Conservation (phyloP, 1,140 invertebrate species). For the Diachasmimorpha longicaudata region DNA sequence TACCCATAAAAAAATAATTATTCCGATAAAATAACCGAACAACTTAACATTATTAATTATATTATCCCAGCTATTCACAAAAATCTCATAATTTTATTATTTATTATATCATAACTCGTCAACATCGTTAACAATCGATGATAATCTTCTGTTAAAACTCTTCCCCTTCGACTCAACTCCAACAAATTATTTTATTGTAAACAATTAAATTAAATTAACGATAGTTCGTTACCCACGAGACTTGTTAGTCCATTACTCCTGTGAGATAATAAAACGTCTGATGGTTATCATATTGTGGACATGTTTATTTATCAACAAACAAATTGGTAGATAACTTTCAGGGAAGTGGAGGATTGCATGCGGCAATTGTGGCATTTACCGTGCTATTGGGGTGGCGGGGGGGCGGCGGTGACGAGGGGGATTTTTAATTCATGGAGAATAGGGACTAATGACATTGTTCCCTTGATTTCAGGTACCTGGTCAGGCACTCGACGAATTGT, state of each 20-base stretch:
- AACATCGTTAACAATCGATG: neutral
- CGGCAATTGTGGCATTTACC: neutral
- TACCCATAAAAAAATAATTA: no score
- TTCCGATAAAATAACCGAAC: no score
- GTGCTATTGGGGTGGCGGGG: neutral
- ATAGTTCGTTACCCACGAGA: neutral
- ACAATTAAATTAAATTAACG: neutral
- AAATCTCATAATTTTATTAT: no score
- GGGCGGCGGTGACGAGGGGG: neutral
- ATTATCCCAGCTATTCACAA: no score
- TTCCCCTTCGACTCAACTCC: neutral
- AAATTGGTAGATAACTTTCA: neutral
- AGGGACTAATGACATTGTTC: neutral
- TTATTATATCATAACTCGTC: no score
- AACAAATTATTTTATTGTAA: neutral
- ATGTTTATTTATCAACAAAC: neutral
- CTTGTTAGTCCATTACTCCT: neutral
- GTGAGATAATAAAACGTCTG: neutral
- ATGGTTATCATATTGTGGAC: neutral
- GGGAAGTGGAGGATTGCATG: neutral
- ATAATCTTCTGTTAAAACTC: neutral
- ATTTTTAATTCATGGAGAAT: neutral
- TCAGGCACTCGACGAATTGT: neutral
- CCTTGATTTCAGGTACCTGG: neutral
- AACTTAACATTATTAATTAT: no score